Base-by-base conservation (phyloP, 2,797 vertebrate genomes). In the Triplophysa bombifrons region DNA sequence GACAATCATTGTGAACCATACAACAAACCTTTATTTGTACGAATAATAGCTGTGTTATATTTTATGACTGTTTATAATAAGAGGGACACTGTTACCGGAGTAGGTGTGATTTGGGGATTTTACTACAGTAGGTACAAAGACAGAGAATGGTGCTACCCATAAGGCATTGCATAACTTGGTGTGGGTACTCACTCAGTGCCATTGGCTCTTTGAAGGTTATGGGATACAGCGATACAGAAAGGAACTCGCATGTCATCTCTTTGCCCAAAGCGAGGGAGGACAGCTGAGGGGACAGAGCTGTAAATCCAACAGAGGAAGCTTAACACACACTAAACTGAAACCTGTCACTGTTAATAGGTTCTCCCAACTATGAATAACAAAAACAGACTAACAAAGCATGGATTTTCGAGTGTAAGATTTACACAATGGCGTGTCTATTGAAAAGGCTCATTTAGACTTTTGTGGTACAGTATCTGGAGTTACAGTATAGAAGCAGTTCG, bases 31-130 rank as follows among this genome's bases (percentile, higher is more conserved):
- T 65, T 16, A 14, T 65, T 65, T n/a, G 17, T 19, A 20, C 3
- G 3, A 25, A 51, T 55, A 41, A 41, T 41, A 41, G 41, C 38
- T 30, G 22, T n/a, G 25, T n/a, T 3, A 27, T 66, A 53, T 72
- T 73, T 65, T 64, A 6, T 66, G 55, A 74, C 64, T 56, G 17
- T 61, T 74, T 84, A 38, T 61, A 63, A 58, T 50, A n/a, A 80
- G 72, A 25, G 12, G 53, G 46, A 72, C 69, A 53, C 1, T 53
- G 27, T 76, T 63, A 3, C 46, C n/a, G 51, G 20, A 19, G 64
- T 11, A 2, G 22, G 25, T 55, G 3, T 17, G 25, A 19, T 56
- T 20, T 20, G 53, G 68, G 64, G 8, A 10, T 7, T 69, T 50
- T 55, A 69, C 38, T 41, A 11, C 41, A 2, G 41, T 20, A n/a